These are phyloP conservation scores for Lymantria dispar DNA, from an alignment of 2,888 invertebrate species.

Conservation along the genomic window DNA sequence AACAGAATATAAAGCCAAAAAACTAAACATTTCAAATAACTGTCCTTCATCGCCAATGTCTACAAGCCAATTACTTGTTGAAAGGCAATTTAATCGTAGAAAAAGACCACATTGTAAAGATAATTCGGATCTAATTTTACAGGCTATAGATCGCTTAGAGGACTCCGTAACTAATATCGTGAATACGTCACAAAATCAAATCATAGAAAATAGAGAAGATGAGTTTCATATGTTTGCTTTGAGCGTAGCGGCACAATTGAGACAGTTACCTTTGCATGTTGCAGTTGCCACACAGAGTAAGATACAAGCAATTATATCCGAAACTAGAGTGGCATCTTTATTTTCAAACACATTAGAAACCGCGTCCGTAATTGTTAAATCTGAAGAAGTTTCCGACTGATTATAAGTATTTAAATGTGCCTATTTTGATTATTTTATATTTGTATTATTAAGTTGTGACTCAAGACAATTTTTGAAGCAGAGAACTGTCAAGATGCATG, in stretches of 20 bases:
- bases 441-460: neutral
- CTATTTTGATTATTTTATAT: too few relatives aligned
- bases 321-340: neutral
- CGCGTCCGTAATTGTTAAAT: neutral
- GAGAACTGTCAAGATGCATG: too few relatives aligned
- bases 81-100: neutral
- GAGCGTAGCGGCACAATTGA: slow-evolving; percentile 4
- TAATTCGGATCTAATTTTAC: neutral
- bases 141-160: slow-evolving; percentile 2
- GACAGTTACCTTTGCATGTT: slow-evolving; percentile 5
- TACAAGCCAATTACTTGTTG: neutral
- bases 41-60: neutral
- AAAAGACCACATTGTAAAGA: neutral
- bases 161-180: neutral
- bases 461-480: neutral
- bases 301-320: slow-evolving; percentile 3
- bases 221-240: slow-evolving; percentile 5
- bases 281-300: slow-evolving; percentile 7
- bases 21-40: neutral
- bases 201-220: neutral
- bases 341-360: neutral
- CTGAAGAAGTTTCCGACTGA: neutral
- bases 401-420: neutral
- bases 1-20: neutral
- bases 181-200: neutral